Base-by-base conservation (phyloP, 2,113 vertebrate genomes). In the Scomber scombrus region DNA sequence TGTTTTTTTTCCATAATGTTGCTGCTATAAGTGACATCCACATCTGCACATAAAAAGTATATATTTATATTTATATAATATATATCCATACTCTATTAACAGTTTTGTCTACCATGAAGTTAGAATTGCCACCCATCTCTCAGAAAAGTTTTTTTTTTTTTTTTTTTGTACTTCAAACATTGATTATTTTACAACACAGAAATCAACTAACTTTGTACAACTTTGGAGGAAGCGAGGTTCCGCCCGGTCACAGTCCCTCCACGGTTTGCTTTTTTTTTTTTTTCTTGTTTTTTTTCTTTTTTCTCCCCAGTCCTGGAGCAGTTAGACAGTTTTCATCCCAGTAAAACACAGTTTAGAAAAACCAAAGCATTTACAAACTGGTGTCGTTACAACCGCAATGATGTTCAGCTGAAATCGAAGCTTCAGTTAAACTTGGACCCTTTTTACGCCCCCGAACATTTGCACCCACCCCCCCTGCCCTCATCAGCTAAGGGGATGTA, bases 31-130 rank as follows among this genome's bases (percentile, higher is more conserved):
- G 94, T 95, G 94, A 96, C 95, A 94, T 94, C 93, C 94, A 95
- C 93, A 93, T 94, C 92, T 93, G 93, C 94, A 95, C 94, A 94
- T 95, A 96, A 95, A 96, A 95, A 95, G 90, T 95, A 94, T 95
- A 95, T 95, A 94, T 95, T 92, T 95, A 93, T 95, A 94, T 95
- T 93, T 95, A 95, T 95, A 95, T 94, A 94, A 95, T 95, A 95
- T 95, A 95, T 95, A 95, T 95, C 92, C 93, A 64, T 95, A 95
- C 89, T 95, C 95, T 96, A 95, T 95, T 93, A 93, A 95, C 94
- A 95, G 94, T 90, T 94, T 91, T 90, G 90, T 94, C 95, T 95
- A 96, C 93, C 92, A 92, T 94, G 93, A 94, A 93, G 88, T 93
- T 93, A 93, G 93, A 87, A 94, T 83, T 80, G 89, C 91, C 91